phyloP scores from a whole-genome alignment of 2,888 invertebrate species.

The Diadegma fenestrale region DNA sequence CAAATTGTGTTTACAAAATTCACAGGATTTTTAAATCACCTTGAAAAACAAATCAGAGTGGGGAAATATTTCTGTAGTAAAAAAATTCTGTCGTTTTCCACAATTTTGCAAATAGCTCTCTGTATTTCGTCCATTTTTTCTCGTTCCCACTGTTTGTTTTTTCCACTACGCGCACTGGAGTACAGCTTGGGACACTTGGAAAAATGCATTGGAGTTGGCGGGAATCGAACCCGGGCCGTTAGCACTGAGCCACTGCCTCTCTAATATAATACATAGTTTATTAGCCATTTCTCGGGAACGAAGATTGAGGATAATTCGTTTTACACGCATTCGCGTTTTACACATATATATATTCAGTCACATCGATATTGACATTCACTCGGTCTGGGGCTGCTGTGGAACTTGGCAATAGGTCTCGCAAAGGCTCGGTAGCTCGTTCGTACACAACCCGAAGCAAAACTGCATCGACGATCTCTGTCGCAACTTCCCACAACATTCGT shows the following conservation, averaged over 20 bases:
- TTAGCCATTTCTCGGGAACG: neutral
- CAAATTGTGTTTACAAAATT: neutral
- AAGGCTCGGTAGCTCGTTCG: conserved; percentile 17
- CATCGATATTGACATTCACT: conserved; percentile 71
- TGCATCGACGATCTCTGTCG: conserved; percentile 54
- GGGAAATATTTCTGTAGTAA: neutral
- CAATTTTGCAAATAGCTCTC: neutral
- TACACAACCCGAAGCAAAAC: conserved; percentile 35
- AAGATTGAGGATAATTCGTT: conserved; percentile 18
- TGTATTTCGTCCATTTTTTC: too few species aligned
- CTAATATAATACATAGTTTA: neutral
- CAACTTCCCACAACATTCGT: conserved; percentile 29
- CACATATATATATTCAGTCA: conserved; percentile 13
- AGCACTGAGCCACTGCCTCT: too few species aligned
- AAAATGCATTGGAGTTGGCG: too few species aligned
- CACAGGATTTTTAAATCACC: neutral
- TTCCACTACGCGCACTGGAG: too few species aligned
- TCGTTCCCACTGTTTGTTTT: too few species aligned
- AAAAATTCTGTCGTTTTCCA: neutral
- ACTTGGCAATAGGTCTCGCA: conserved; percentile 52
- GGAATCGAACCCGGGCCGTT: too few species aligned
- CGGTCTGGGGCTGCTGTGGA: conserved; percentile 40
- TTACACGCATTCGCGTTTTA: neutral
- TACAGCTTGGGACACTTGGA: too few species aligned
- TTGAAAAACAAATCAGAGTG: neutral